These are phyloP conservation scores for Squalus acanthias DNA, from an alignment of 2,797 vertebrate species.

Conservation along the genomic window DNA sequence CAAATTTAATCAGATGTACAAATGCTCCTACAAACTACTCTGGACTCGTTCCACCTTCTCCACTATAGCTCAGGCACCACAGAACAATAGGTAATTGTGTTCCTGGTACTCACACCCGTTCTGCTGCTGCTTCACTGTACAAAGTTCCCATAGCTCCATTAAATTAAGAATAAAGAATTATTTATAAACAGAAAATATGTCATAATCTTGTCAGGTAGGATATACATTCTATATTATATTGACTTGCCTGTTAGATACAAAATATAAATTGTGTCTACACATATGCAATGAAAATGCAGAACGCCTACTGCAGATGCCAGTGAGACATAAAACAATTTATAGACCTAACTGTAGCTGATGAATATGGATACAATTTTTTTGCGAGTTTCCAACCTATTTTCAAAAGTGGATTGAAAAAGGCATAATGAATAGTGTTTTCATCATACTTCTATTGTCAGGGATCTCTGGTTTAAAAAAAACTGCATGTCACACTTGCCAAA, in stretches of 20 bases:
- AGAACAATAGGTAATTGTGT: not conserved
- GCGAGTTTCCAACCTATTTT: not conserved
- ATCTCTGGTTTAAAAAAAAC: not conserved
- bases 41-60: not conserved
- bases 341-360: not conserved
- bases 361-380: not conserved
- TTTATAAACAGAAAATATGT: not conserved
- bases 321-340: not conserved
- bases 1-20: not conserved
- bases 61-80: not conserved
- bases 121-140: not conserved
- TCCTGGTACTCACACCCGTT: not conserved
- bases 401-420: not conserved
- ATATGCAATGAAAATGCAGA: not conserved
- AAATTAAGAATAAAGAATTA: not conserved
- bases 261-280: not conserved
- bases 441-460: not conserved
- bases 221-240: not conserved
- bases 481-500: not conserved
- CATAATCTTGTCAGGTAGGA: too few species aligned
- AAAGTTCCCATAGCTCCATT: not conserved
- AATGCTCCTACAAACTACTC: not conserved
- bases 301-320: not conserved
- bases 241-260: not conserved
- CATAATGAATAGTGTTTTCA: not conserved